phyloP scores from a whole-genome alignment of 1,140 invertebrate genomes.

The Camponotus pennsylvanicus region DNA sequence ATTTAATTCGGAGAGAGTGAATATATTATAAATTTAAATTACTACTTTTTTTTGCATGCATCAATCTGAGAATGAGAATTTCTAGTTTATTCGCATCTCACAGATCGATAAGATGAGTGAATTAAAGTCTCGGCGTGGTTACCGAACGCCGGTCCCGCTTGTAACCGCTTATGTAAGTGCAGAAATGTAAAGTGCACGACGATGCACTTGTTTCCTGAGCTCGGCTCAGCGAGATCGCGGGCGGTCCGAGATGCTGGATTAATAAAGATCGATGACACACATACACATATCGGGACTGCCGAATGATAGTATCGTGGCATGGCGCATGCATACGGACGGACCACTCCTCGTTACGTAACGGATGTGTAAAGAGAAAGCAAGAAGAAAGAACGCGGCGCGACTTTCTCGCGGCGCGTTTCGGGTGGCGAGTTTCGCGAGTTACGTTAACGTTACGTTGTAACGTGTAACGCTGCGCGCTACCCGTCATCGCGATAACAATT shows the following conservation, averaged over 20 bases:
- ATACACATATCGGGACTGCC: conserved; percentile 8
- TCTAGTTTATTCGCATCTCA: neutral
- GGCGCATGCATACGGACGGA: conserved; percentile 70
- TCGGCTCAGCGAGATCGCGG: neutral
- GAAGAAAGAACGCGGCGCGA: conserved; percentile 82
- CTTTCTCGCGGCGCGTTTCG: conserved; percentile 83
- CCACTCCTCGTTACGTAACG: conserved; percentile 82
- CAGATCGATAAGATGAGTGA: neutral
- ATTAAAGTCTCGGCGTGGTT: conserved; percentile 15
- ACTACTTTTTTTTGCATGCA: neutral
- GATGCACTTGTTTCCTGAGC: conserved; percentile 42
- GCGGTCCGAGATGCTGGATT: neutral
- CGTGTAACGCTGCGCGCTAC: conserved; percentile 5
- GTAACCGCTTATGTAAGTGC: conserved; percentile 44
- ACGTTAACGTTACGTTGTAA: conserved; percentile 78
- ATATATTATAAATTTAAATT: neutral
- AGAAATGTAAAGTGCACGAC: conserved; percentile 46
- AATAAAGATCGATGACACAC: conserved; percentile 50
- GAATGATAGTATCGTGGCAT: neutral
- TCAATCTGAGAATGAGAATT: neutral
- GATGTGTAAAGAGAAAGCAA: conserved; percentile 83
- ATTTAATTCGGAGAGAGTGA: neutral
- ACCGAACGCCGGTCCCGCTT: conserved; percentile 7
- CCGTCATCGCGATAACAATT: conserved; percentile 67
- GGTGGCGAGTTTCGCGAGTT: conserved; percentile 66